Base-by-base conservation (phyloP, 2,113 vertebrate species). In the Cynopterus brachyotis region DNA sequence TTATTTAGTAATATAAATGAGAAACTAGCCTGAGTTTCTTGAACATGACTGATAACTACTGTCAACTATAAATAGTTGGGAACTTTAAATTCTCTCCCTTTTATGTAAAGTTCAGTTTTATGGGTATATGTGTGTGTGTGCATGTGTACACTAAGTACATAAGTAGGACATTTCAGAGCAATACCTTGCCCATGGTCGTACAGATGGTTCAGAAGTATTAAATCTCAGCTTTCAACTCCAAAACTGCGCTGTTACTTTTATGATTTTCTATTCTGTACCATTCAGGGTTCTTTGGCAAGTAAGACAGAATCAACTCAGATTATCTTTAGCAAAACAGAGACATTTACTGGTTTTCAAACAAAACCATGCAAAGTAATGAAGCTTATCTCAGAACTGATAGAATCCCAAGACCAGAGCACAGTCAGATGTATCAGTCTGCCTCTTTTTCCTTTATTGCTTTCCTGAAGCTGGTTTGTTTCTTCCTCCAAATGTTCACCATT, bases 1-100 rank as follows among this genome's bases (percentile, higher is more conserved):
- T 80, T 60, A 85, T 85, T 83, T 89, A 84, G 22, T 86, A 81
- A 53, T 72, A 66, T 83, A 97, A 69, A 78, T 91, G 53, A 89
- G 66, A 84, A 92, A 59, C 59, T 86, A 26, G 26, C 15, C 37
- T 78, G 42, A 93, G 69, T 78, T 73, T 62, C 55, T 37, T 69
- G 50, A 80, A 37, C 30, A 62, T 79, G 19, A 88, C 42, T 62
- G 42, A 32, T 47, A 67, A 53, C 78, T 94, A 11, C 35, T n/a
- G 26, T 91, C 40, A 76, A 5, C 60, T 85, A 67, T 73, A 69
- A 66, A 60, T 93, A 90, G 47, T 53, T 75, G 30, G 32, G 37
- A 85, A 66, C 47, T n/a, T 78, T 79, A 93, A 76, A 84, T 79
- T 76, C 47, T 66, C 70, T 73, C 24, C 57, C 15, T 59, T 91